Percentiles rank a stretch among this genome's conserved stretches.
Conservation (phyloP, 2,888 invertebrate species). For the Orthosia incerta region DNA sequence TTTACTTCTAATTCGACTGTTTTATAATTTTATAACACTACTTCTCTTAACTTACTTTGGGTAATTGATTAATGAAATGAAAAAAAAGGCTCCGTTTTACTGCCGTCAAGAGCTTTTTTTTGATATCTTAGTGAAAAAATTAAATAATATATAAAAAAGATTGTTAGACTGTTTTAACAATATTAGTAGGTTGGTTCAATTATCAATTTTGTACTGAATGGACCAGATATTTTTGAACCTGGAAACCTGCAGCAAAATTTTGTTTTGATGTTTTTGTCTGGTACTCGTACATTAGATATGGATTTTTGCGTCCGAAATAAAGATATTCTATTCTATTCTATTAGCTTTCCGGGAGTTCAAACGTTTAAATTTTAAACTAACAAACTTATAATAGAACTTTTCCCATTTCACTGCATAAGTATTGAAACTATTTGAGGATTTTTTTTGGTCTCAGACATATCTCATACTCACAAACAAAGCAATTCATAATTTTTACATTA, state of each 20-base stretch:
- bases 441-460: neutral
- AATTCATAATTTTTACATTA: neutral
- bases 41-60: slow-evolving; percentile 26
- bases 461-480: neutral
- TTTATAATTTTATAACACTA: neutral
- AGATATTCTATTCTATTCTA: too few species aligned
- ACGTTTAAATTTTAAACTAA: neutral
- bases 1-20: neutral
- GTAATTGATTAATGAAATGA: slow-evolving; percentile 33
- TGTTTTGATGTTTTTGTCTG: too few species aligned
- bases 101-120: neutral
- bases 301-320: too few species aligned
- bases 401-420: neutral
- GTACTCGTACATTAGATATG: too few species aligned
- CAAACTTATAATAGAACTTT: neutral
- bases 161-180: slow-evolving; percentile 10
- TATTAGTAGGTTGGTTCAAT: neutral
- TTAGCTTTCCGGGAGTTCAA: too few species aligned
- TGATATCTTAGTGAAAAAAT: slow-evolving; percentile 11
- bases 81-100: slow-evolving; percentile 30
- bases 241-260: too few species aligned
- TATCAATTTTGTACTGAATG: too few species aligned
- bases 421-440: neutral
- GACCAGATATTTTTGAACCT: too few species aligned
- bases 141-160: neutral